Conservation (phyloP, 2,888 invertebrate species). For the Drosophila nigritarsus region DNA sequence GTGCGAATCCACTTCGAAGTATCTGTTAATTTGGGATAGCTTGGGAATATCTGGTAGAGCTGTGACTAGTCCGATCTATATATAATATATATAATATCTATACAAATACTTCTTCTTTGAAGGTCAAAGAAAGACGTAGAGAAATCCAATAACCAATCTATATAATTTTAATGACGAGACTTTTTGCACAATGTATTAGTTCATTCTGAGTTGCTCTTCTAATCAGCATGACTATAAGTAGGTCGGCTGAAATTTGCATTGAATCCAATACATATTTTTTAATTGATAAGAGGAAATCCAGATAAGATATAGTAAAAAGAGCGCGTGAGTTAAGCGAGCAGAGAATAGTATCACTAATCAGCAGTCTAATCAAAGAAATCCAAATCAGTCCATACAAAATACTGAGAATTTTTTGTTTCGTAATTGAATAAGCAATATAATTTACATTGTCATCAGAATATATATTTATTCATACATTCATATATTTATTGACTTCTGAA, state of each 20-base stretch:
- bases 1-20: background rate
- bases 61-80: background rate
- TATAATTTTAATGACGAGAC: background rate
- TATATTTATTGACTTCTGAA: background rate
- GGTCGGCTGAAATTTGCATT: constrained; percentile 22
- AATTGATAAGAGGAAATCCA: constrained; percentile 11
- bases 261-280: background rate
- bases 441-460: background rate
- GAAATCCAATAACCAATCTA: background rate
- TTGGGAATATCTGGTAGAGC: too few relatives aligned
- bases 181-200: background rate
- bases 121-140: background rate
- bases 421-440: background rate
- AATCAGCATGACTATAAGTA: constrained; percentile 21
- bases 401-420: background rate
- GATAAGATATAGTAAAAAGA: constrained; percentile 35
- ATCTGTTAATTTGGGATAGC: background rate
- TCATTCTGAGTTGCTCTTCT: background rate
- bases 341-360: background rate
- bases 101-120: background rate
- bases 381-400: background rate
- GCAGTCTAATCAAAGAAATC: background rate
- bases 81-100: background rate
- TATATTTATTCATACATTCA: background rate
- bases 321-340: background rate